Base-by-base conservation (phyloP, 1,140 invertebrate genomes). In the Papilio dardanus region DNA sequence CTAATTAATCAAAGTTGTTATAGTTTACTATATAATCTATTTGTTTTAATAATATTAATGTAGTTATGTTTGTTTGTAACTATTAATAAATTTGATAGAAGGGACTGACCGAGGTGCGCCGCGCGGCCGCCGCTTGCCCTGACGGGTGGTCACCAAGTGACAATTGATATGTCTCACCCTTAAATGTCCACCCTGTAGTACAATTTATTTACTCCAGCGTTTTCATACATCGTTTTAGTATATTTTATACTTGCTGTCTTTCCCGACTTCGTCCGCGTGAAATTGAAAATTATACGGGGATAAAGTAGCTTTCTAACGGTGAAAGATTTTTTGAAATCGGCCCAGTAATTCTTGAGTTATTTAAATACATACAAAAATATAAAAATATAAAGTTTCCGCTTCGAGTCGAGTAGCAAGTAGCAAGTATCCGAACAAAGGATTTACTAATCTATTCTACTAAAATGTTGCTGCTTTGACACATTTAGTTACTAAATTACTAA, bases 121-220 rank as follows among this genome's bases (percentile, higher is more conserved):
- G 54, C 50, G 50, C 54, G 54, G 21, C 54, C 54, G 54, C 10
- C 54, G 54, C 5, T 28, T 30, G 24, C 12, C 14, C 54, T 28
- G 24, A 28, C 54, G 54, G 30, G 21, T 62, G 54, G 54, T 62
- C 54, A 30, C 54, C 54, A 62, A 62, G 54, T 62, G 54, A 3
- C 54, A 30, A 62, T 10, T 28, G 54, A 62, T 62, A 62, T 24
- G 24, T 28, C 30, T 62, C 54, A 62, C 54, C 54, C 54, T 28
- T 62, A 62, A 58, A 28, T 28, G 10, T 62, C 1, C 3, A 28
- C 54, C 54, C 3, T n/a, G 19, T 58, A 8, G 50, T 24, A 28
- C 21, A 62, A 30, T 12, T 28, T 28, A 62, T 14, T 10, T 62
- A 5, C 8, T 54, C 16, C 10, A 62, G 54, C 50, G 50, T 21